Percentiles rank a stretch among this genome's conserved stretches.
Conservation (phyloP, 2,888 invertebrate genomes). For the Orthosia incerta region DNA sequence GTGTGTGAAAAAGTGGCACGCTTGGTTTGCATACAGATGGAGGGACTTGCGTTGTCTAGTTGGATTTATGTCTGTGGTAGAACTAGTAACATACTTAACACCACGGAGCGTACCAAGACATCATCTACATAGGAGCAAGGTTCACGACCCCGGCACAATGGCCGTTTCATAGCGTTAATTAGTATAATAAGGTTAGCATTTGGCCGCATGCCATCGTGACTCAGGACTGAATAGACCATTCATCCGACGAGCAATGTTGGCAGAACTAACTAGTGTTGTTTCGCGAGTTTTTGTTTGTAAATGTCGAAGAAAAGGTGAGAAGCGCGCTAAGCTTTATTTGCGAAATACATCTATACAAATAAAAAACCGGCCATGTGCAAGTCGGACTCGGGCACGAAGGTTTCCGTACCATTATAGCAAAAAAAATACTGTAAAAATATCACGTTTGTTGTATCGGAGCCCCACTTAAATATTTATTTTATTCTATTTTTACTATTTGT, state of each 20-base stretch:
- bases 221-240: conserved; percentile 56
- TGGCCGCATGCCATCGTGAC: conserved; percentile 64
- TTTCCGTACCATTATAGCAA: no score
- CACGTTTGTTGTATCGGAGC: no score
- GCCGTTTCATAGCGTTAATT: conserved; percentile 58
- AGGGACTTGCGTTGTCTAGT: no score
- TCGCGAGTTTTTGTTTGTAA: conserved; percentile 8
- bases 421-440: no score
- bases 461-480: no score
- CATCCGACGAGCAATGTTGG: conserved; percentile 44
- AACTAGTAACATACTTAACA: no score
- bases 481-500: no score
- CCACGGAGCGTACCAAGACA: neutral
- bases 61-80: no score
- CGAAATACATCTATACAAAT: neutral
- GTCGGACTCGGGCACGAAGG: no score
- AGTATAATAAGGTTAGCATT: conserved; percentile 62
- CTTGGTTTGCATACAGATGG: no score
- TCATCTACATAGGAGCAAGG: conserved; percentile 16
- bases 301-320: neutral
- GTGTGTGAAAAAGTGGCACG: no score
- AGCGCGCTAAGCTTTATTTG: neutral
- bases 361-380: no score
- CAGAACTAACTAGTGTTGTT: conserved; percentile 22
- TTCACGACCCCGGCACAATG: conserved; percentile 55